Evolutionary conservation across 2,888 invertebrate genomes (phyloP).

Genomic region (Tetragonisca angustula): DNA sequence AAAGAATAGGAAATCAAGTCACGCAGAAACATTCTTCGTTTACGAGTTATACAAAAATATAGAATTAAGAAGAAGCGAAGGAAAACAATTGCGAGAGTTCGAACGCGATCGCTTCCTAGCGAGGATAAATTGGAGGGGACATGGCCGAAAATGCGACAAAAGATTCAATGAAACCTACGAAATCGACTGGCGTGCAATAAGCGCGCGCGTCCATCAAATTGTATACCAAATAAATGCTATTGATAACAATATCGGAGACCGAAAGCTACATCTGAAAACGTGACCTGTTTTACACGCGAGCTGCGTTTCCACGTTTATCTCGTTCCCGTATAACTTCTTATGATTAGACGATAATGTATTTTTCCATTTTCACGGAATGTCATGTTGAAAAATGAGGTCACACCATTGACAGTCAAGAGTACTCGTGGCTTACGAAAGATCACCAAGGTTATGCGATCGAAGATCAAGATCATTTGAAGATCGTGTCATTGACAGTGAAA

Average conservation of each 20-base stretch:
- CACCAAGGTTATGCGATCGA: background rate
- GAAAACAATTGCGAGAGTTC: background rate
- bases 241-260: conserved; percentile 49
- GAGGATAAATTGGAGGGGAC: background rate
- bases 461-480: background rate
- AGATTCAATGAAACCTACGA: conserved; percentile 48
- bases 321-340: conserved; percentile 43
- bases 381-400: background rate
- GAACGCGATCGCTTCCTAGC: background rate
- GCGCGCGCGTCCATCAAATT: conserved; percentile 27
- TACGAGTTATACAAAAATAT: background rate
- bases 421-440: background rate
- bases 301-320: conserved; percentile 49
- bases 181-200: conserved; percentile 31
- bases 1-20: background rate
- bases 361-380: conserved; percentile 43
- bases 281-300: conserved; percentile 4
- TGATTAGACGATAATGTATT: conserved; percentile 51
- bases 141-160: background rate
- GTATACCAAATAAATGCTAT: conserved; percentile 48
- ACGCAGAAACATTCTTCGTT: background rate
- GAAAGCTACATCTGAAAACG: conserved; percentile 8
- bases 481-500: background rate
- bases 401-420: background rate
- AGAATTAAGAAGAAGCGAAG: background rate